Base-by-base conservation (phyloP, 1,140 invertebrate genomes). In the Calliopsis andreniformis region DNA sequence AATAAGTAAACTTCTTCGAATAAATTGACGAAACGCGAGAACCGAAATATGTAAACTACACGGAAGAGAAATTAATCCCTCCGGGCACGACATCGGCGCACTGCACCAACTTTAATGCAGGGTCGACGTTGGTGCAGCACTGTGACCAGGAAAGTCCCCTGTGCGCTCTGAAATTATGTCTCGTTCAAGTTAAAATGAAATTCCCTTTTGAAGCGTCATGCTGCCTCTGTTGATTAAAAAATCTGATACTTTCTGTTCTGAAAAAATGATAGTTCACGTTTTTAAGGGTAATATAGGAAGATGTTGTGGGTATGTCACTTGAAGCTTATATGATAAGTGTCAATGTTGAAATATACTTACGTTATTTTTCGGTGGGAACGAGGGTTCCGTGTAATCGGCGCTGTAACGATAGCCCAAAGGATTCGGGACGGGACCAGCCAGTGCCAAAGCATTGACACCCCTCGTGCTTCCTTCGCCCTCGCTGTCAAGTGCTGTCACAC, bases 301-400 rank as follows among this genome's bases (percentile, higher is more conserved):
- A n/a, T n/a, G n/a, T n/a, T n/a, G n/a, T n/a, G n/a, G n/a, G n/a
- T n/a, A n/a, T n/a, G n/a, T n/a, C n/a, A n/a, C n/a, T n/a, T n/a
- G n/a, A n/a, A n/a, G n/a, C n/a, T n/a, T n/a, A n/a, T n/a, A n/a
- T n/a, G n/a, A n/a, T n/a, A n/a, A n/a, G n/a, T n/a, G n/a, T n/a
- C n/a, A n/a, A n/a, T n/a, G n/a, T n/a, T n/a, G n/a, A n/a, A n/a
- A n/a, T n/a, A n/a, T n/a, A 86, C 89, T 91, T 72, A 92, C 91
- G 76, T 89, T 91, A 76, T 92, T 92, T 91, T 96, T 95, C 61
- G 96, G 95, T 70, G 96, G 95, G 92, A 96, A 96, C 76, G 94
- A 94, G 10, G 96, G 95, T 86, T 97, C 97, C 42, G 95, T 95
- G 89, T 97, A 98, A 88, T 98, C 97, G 45, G 96, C 95, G 39